Conservation (phyloP, 2,113 vertebrate species). For the Semicossyphus pulcher region DNA sequence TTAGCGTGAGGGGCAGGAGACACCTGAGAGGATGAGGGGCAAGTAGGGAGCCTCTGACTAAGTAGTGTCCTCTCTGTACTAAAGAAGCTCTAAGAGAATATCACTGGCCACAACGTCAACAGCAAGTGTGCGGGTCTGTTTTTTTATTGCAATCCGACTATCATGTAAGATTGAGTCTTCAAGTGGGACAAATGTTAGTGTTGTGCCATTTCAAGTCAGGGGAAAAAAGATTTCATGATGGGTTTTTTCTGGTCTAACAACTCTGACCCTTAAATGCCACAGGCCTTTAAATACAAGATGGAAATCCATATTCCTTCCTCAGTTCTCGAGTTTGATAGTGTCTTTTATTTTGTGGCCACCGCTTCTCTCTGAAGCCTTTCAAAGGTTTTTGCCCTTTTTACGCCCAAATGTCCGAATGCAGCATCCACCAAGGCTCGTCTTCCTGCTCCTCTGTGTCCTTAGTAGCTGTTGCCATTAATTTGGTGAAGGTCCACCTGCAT, state of each 20-base stretch:
- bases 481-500: conserved; percentile 96
- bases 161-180: conserved; percentile 18
- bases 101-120: conserved; percentile 18
- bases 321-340: conserved; percentile 32
- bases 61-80: conserved; percentile 44
- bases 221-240: conserved; percentile 35
- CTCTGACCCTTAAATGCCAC: conserved; percentile 48
- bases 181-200: conserved; percentile 47
- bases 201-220: conserved; percentile 52
- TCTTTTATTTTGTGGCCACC: conserved; percentile 34
- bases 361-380: conserved; percentile 30
- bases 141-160: conserved; percentile 41
- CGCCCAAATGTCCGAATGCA: conserved; percentile 54
- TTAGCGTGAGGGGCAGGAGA: neutral
- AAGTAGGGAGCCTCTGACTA: conserved; percentile 24
- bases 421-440: conserved; percentile 24
- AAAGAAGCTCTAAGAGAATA: conserved; percentile 3
- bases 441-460: conserved; percentile 58
- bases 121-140: conserved; percentile 16
- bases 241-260: conserved; percentile 36
- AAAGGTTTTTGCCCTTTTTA: conserved; percentile 51
- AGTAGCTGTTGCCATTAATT: conserved; percentile 94
- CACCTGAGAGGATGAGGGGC: conserved; percentile 38
- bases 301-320: conserved; percentile 32
- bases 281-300: conserved; percentile 39